phyloP scores from a whole-genome alignment of 2,113 vertebrate genomes.

The Forbesichthys papilliferus region DNA sequence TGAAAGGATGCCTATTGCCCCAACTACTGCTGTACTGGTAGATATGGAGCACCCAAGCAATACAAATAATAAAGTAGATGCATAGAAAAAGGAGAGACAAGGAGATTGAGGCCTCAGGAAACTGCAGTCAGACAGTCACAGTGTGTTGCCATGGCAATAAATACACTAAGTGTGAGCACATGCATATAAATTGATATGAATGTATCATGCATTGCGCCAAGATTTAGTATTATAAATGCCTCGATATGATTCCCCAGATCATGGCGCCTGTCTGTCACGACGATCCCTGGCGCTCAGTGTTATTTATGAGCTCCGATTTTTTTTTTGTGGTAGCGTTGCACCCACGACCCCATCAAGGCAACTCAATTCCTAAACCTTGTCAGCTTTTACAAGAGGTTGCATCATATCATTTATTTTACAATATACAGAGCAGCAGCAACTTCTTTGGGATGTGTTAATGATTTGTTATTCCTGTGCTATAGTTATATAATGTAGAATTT shows the following conservation, averaged over 20 bases:
- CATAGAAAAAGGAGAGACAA: not conserved
- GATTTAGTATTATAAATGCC: conserved; percentile 35
- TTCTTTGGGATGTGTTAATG: not conserved
- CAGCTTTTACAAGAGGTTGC: conserved; percentile 37
- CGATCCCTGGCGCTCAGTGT: conserved; percentile 25
- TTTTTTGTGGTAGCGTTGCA: conserved; percentile 1
- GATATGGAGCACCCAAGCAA: conserved; percentile 4
- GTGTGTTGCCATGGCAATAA: conserved; percentile 66
- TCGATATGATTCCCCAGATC: conserved; percentile 37
- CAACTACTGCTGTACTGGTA: conserved; percentile 17
- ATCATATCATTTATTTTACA: conserved; percentile 41
- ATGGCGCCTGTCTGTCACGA: conserved; percentile 23
- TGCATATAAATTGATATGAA: conserved; percentile 47
- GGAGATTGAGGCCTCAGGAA: conserved; percentile 26
- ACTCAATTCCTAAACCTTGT: conserved; percentile 40
- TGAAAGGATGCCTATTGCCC: conserved; percentile 17
- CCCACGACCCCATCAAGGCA: conserved; percentile 23
- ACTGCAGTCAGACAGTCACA: conserved; percentile 20
- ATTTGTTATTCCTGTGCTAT: too few species aligned
- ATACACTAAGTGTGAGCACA: conserved; percentile 36
- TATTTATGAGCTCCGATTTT: conserved; percentile 22
- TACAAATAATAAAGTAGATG: conserved; percentile 6
- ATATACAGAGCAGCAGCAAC: conserved; percentile 34
- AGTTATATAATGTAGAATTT: too few species aligned
- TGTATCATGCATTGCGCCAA: conserved; percentile 8